These are phyloP conservation scores for Brenthis hecate DNA, from an alignment of 2,888 invertebrate genomes.

Conservation along the genomic window DNA sequence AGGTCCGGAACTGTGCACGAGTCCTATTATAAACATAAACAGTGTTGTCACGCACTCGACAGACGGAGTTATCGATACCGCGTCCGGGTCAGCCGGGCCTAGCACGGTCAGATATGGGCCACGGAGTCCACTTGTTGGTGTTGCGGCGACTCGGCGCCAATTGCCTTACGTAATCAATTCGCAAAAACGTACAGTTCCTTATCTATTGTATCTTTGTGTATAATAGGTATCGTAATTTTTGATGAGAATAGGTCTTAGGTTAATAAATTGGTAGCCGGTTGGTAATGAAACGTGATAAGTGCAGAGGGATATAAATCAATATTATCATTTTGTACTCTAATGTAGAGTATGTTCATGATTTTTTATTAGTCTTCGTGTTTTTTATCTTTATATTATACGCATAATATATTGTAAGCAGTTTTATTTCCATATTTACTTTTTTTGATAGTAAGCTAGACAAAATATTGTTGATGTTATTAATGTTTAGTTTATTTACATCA, in stretches of 20 bases:
- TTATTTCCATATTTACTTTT: too few species aligned
- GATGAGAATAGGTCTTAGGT: conserved; percentile 17
- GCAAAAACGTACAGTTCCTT: conserved; percentile 3
- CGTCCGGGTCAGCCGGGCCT: conserved; percentile 66
- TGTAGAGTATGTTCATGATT: neutral
- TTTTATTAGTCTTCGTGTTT: too few species aligned
- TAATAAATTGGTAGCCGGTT: conserved; percentile 18
- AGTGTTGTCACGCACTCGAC: conserved; percentile 62
- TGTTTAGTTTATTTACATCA: too few species aligned
- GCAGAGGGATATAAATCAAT: neutral
- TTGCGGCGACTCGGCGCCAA: conserved; percentile 42
- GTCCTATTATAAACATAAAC: conserved; percentile 54
- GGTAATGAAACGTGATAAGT: neutral
- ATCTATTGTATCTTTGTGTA: conserved; percentile 11
- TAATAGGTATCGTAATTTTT: conserved; percentile 10
- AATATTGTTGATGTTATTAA: too few species aligned
- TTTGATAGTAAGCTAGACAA: too few species aligned
- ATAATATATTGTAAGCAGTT: too few species aligned
- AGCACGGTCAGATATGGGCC: conserved; percentile 49
- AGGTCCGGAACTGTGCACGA: conserved; percentile 50
- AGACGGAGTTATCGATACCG: conserved; percentile 64
- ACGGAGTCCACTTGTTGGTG: conserved; percentile 37
- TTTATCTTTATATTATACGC: too few species aligned
- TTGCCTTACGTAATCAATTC: conserved; percentile 27
- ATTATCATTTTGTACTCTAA: neutral